phyloP scores from a whole-genome alignment of 2,113 vertebrate species.

The Sprattus sprattus region DNA sequence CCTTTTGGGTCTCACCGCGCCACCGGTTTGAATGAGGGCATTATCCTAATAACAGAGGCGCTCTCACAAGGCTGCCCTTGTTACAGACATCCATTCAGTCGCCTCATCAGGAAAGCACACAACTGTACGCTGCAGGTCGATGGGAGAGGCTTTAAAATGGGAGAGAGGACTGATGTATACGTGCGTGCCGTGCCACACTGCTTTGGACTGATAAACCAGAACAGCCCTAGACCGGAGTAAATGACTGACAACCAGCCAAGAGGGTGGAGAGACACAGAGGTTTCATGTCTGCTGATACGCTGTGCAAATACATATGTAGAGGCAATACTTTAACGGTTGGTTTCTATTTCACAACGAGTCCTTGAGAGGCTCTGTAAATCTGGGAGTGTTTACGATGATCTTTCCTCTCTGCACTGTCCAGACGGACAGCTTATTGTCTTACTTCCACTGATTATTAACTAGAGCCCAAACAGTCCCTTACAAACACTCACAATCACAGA shows the following conservation, averaged over 20 bases:
- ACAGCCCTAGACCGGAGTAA: conserved; percentile 6
- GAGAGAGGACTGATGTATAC: background rate
- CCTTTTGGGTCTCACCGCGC: conserved; percentile 41
- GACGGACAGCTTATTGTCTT: background rate
- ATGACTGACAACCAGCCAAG: background rate
- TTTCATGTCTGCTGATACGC: background rate
- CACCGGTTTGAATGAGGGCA: conserved; percentile 33
- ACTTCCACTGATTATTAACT: conserved; percentile 36
- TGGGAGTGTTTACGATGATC: background rate
- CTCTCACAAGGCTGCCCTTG: conserved; percentile 40
- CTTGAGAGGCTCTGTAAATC: background rate
- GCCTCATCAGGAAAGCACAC: conserved; percentile 2
- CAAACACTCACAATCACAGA: conserved; percentile 11
- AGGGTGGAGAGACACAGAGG: background rate
- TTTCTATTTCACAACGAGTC: background rate
- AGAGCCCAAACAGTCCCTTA: conserved; percentile 22
- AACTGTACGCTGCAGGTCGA: background rate
- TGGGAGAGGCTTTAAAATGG: background rate
- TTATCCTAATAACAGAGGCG: conserved; percentile 41
- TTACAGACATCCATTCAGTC: conserved; percentile 30
- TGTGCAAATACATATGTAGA: background rate
- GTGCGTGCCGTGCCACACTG: background rate
- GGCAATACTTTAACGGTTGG: background rate
- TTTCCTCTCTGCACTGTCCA: background rate
- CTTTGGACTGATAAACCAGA: conserved; percentile 21